phyloP scores from a whole-genome alignment of 2,113 vertebrate genomes.

The Forbesichthys agassizii region DNA sequence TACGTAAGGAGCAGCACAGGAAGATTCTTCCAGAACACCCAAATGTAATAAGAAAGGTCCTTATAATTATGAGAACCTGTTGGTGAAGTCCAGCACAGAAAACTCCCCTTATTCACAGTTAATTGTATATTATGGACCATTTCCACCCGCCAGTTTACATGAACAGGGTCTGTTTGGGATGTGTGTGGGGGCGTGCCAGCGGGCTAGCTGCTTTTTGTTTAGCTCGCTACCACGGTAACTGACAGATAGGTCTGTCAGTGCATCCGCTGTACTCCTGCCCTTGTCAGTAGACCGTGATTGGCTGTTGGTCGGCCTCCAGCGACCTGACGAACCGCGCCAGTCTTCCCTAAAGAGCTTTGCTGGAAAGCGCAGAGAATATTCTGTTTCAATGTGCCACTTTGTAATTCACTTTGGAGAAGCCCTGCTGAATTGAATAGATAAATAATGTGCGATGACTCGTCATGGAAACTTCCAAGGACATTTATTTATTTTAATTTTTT shows the following conservation, averaged over 20 bases:
- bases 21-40: conserved; percentile 7
- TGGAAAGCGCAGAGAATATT: conserved; percentile 64
- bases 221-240: conserved; percentile 12
- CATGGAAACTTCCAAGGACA: conserved; percentile 33
- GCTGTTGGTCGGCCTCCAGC: conserved; percentile 54
- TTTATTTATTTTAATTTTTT: conserved; percentile 21
- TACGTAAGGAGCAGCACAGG: neutral
- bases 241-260: conserved; percentile 31
- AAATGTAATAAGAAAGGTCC: conserved; percentile 54
- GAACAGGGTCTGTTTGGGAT: no score
- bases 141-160: neutral
- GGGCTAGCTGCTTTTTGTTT: conserved; percentile 13
- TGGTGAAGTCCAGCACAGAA: conserved; percentile 31
- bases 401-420: conserved; percentile 63
- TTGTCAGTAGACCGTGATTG: conserved; percentile 38
- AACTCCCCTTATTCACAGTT: conserved; percentile 50
- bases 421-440: conserved; percentile 37
- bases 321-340: conserved; percentile 30
- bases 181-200: no score
- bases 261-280: conserved; percentile 42
- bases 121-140: conserved; percentile 49
- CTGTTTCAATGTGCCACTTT: conserved; percentile 60
- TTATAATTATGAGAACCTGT: conserved; percentile 33
- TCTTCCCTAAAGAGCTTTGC: conserved; percentile 67
- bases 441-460: conserved; percentile 35